Evolutionary conservation across 2,113 vertebrate genomes (phyloP).

Genomic region (Aythya baeri): DNA sequence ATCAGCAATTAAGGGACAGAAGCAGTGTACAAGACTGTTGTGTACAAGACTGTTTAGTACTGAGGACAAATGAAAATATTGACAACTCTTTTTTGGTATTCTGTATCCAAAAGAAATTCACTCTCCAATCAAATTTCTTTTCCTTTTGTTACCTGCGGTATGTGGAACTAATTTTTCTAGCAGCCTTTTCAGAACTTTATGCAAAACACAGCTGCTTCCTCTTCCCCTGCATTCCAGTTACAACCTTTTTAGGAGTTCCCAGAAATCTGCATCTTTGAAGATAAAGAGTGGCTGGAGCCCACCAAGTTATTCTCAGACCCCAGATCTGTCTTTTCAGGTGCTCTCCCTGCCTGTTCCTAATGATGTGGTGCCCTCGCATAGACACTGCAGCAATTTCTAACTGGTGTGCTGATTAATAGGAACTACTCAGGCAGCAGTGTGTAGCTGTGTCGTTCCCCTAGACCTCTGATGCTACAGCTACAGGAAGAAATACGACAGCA

Average conservation of each 20-base stretch:
- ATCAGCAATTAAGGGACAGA: background rate
- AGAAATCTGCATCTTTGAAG: background rate
- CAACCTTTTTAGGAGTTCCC: background rate
- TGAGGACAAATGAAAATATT: background rate
- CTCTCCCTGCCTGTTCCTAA: background rate
- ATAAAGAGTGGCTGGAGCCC: background rate
- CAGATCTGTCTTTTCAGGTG: background rate
- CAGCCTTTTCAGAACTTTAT: background rate
- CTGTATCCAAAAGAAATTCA: background rate
- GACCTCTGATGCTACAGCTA: background rate
- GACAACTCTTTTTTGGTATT: background rate
- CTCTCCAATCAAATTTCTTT: background rate
- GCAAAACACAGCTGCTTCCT: background rate
- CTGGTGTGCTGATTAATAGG: background rate
- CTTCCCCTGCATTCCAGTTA: background rate
- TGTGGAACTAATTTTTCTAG: background rate
- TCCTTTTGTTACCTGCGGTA: background rate
- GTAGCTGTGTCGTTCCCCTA: background rate
- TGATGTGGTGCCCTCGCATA: rapidly evolving
- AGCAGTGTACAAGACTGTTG: background rate
- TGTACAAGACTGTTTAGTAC: background rate
- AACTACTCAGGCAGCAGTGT: rapidly evolving
- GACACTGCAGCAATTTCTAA: background rate
- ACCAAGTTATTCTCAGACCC: rapidly evolving
- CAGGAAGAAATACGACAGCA: too few relatives aligned